Conservation (phyloP, 2,888 invertebrate genomes). For the Acronicta aceris region DNA sequence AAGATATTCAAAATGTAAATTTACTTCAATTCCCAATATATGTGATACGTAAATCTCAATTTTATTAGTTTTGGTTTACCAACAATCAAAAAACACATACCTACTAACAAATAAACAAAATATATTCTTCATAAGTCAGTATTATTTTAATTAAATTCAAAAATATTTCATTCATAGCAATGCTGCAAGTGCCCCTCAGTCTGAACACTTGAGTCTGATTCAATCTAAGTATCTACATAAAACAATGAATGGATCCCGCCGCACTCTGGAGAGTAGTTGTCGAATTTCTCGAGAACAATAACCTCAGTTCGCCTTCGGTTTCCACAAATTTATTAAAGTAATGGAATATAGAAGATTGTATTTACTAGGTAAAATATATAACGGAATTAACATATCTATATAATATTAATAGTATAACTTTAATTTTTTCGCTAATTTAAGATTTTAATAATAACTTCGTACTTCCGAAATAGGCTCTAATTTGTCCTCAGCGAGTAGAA, state of each 20-base stretch:
- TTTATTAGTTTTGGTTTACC: too few species aligned
- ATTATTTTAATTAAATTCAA: not conserved
- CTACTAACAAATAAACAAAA: not conserved
- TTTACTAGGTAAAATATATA: too few species aligned
- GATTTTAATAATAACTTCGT: too few species aligned
- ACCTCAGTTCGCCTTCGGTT: constrained; percentile 14
- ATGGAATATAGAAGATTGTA: constrained; percentile 22
- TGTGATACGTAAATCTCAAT: too few species aligned
- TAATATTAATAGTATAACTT: too few species aligned
- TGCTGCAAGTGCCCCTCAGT: constrained; percentile 3
- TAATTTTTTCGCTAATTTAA: too few species aligned
- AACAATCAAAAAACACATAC: too few species aligned
- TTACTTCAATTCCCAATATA: too few species aligned
- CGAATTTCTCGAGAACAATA: constrained; percentile 36
- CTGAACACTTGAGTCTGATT: constrained; percentile 15
- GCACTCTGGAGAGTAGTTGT: constrained; percentile 34
- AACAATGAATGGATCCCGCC: constrained; percentile 34
- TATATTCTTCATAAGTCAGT: not conserved
- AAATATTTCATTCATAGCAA: not conserved
- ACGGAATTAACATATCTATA: too few species aligned
- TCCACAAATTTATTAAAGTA: constrained; percentile 5
- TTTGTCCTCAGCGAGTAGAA: too few species aligned
- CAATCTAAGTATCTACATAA: constrained; percentile 39
- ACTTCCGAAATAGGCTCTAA: too few species aligned
- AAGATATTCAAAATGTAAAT: too few species aligned